Evolutionary conservation across 2,888 invertebrate species (phyloP).

Genomic region (Ganaspis brasiliensis): DNA sequence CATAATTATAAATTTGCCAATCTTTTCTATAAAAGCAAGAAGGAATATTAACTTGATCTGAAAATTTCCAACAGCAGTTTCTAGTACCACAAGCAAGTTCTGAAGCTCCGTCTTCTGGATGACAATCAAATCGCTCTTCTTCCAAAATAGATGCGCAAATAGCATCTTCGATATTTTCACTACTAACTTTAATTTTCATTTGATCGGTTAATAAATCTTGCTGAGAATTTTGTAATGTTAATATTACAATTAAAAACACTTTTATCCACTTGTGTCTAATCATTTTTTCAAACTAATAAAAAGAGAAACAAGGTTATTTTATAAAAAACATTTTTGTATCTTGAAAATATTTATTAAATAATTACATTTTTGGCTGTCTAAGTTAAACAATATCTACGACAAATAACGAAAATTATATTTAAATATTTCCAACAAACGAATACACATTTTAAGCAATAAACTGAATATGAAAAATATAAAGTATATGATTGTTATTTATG

Average conservation of each 20-base stretch:
- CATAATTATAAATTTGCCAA: constrained; percentile 84
- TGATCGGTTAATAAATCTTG: background rate
- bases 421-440: too few relatives aligned
- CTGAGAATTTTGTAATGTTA: background rate
- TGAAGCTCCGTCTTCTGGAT: constrained; percentile 83
- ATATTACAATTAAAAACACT: background rate
- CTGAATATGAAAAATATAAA: too few relatives aligned
- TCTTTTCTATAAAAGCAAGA: constrained; percentile 88
- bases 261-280: background rate
- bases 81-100: constrained; percentile 83
- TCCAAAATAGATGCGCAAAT: constrained; percentile 53
- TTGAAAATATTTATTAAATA: background rate
- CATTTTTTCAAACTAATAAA: constrained; percentile 23
- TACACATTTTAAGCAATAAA: too few relatives aligned
- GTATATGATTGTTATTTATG: too few relatives aligned
- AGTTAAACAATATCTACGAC: too few relatives aligned
- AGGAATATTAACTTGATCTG: constrained; percentile 81
- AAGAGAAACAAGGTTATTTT: background rate
- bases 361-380: background rate
- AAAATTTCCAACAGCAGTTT: constrained; percentile 87
- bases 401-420: too few relatives aligned
- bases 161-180: constrained; percentile 11
- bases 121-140: constrained; percentile 86
- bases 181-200: background rate
- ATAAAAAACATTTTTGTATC: background rate